These are phyloP conservation scores for Ptychobarbus kaznakovi DNA, from an alignment of 2,797 vertebrate species.

Conservation along the genomic window DNA sequence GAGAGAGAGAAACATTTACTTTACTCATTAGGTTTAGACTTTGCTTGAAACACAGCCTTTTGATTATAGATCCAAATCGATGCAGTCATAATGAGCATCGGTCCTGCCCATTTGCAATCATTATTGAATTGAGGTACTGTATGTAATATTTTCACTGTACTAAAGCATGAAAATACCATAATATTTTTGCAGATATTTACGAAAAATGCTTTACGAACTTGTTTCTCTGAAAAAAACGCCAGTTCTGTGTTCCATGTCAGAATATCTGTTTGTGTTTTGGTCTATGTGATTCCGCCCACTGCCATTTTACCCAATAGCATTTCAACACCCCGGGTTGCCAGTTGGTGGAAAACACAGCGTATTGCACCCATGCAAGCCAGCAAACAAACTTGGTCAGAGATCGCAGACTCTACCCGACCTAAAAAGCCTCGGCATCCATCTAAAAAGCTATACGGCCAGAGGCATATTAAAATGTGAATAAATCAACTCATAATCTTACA, in stretches of 20 bases:
- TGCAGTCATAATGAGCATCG: neutral
- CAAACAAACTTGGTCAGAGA: neutral
- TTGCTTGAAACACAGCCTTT: neutral
- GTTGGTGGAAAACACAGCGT: too few species aligned
- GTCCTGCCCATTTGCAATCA: neutral
- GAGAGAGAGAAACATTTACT: slow-evolving; percentile 32
- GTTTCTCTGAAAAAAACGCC: too few species aligned
- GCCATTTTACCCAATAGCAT: too few species aligned
- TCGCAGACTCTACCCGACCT: neutral
- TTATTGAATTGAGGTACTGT: neutral
- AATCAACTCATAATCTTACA: too few species aligned
- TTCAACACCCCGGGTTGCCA: too few species aligned
- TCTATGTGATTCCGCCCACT: too few species aligned
- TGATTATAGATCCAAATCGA: neutral
- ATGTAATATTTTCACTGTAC: neutral
- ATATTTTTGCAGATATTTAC: neutral
- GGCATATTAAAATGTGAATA: neutral
- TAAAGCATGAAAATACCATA: neutral
- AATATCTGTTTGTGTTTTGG: too few species aligned
- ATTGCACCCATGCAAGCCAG: neutral
- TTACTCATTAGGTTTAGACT: slow-evolving; percentile 40
- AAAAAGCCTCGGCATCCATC: neutral
- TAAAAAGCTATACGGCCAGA: neutral
- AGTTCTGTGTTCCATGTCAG: too few species aligned
- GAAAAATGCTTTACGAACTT: neutral